Evolutionary conservation across 2,113 vertebrate genomes (phyloP).

Genomic region (Heptranchias perlo): DNA sequence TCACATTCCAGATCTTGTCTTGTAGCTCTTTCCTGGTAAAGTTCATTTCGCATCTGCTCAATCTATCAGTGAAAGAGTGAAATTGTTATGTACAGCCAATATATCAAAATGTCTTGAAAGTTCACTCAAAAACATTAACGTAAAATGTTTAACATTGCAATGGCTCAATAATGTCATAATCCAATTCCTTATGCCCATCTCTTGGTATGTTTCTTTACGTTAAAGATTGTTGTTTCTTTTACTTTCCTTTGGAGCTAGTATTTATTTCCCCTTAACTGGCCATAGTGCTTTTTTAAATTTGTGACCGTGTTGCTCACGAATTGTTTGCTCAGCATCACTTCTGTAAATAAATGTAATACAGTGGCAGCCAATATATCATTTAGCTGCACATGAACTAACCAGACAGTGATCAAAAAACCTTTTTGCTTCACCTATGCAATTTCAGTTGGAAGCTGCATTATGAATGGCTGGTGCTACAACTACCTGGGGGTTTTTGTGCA

Average conservation of each 20-base stretch:
- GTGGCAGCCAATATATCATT: neutral
- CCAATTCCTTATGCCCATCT: neutral
- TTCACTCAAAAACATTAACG: neutral
- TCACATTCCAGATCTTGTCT: conserved; percentile 94
- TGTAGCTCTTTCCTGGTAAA: conserved; percentile 84
- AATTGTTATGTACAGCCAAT: neutral
- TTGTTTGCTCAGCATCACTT: neutral
- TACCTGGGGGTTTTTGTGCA: no score
- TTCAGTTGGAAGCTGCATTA: neutral
- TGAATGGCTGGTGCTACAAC: neutral
- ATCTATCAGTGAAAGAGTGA: conserved; percentile 63
- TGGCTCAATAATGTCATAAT: neutral
- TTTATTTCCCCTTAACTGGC: neutral
- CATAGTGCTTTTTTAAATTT: neutral
- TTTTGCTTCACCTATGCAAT: neutral
- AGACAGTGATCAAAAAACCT: neutral
- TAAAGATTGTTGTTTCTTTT: neutral
- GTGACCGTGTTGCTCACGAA: neutral
- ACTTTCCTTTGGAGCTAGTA: neutral
- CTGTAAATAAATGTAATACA: neutral
- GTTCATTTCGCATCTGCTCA: conserved; percentile 88
- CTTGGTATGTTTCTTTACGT: neutral
- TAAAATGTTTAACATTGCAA: neutral
- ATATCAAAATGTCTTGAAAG: neutral
- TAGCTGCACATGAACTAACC: neutral